Evolutionary conservation across 2,888 invertebrate genomes (phyloP), one percentile per base, ranked within the genome.

Genomic region (Rapana venosa): DNA sequence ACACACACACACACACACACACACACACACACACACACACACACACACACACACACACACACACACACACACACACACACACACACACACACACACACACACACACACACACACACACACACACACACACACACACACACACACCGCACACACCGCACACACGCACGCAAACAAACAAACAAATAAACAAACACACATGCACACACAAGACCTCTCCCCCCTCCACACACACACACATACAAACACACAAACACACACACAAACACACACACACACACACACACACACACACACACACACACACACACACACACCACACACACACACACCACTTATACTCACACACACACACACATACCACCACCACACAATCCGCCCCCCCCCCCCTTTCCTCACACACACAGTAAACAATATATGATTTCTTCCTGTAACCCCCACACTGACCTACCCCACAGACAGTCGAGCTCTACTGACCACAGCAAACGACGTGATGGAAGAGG

Each of bases 1-100:
- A n/a, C 74, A 74, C 74, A 74, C 74, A 74, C 74, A 74, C 74
- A 74, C 74, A 74, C n/a, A 74, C 74, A 74, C 74, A 74, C 22
- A 74, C 74, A n/a, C 61, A 74, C 74, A n/a, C n/a, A 74, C n/a
- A n/a, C 70, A n/a, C 5, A 74, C 13, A 17, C 8, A 11, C 4
- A 74, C n/a, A 22, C n/a, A 22, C 0, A 22, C n/a, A 74, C n/a
- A 74, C n/a, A 74, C 5, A n/a, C 4, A 74, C n/a, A 74, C 70
- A 70, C 22, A 22, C 17, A 70, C 70, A 70, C 70, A 22, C 17
- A 70, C 70, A 70, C 70, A 70, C 70, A 70, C 70, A 70, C 58
- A 58, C 58, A 58, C 58, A 70, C 22, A 70, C 70, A 70, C 70
- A 70, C 70, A 70, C 70, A 70, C 70, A 22, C 11, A 61, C 61